These are phyloP conservation scores for Tetragonula clypearis DNA, from an alignment of 1,140 invertebrate species.

Conservation along the genomic window DNA sequence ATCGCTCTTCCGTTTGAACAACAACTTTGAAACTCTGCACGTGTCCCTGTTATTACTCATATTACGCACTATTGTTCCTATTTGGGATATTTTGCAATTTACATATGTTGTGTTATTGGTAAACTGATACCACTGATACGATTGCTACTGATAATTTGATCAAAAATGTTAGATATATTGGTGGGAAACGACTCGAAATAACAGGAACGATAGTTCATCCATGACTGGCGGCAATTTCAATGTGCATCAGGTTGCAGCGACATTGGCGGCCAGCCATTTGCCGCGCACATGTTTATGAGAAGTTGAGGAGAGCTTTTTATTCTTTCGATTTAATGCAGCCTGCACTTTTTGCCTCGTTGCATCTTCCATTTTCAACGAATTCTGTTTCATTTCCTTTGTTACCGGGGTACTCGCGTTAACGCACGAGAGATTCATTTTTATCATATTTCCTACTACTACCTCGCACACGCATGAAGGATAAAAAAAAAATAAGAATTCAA, in stretches of 20 bases:
- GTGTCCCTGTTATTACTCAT: background rate
- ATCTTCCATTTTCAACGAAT: background rate
- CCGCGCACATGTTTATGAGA: constrained; percentile 57
- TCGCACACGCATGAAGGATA: too few species aligned
- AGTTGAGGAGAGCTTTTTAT: constrained; percentile 28
- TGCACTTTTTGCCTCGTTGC: constrained; percentile 39
- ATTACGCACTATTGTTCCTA: background rate
- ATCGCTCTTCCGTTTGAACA: background rate
- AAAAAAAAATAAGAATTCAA: background rate
- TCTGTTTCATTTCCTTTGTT: background rate
- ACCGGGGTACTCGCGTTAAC: background rate
- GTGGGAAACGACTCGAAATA: constrained; percentile 16
- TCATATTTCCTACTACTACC: background rate
- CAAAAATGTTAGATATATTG: background rate
- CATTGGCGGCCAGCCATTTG: constrained; percentile 60
- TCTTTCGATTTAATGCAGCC: constrained; percentile 15
- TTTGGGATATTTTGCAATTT: too few species aligned
- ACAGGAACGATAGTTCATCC: constrained; percentile 25
- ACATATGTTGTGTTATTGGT: background rate
- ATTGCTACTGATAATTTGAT: too few species aligned
- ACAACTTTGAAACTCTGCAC: background rate
- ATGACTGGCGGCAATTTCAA: constrained; percentile 55
- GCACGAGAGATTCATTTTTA: background rate
- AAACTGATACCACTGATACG: background rate
- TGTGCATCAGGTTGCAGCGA: constrained; percentile 57